Conservation (phyloP, 1,140 invertebrate genomes). For the Drosophila biarmipes region DNA sequence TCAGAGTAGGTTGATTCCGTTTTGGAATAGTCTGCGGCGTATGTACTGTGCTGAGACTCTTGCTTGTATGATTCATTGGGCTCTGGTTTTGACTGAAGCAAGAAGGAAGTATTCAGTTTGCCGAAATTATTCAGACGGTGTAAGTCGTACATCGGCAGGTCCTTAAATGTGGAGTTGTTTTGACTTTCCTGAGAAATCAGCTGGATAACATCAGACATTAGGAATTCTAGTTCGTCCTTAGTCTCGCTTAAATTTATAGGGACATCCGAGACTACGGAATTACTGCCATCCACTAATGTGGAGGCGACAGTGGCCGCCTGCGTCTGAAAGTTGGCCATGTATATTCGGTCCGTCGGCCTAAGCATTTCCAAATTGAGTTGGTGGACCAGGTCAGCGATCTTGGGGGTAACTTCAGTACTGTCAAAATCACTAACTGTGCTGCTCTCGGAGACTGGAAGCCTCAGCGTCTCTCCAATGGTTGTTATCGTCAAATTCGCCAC, state of each 20-base stretch:
- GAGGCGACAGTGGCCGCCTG: slow-evolving; percentile 84
- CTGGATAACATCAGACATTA: slow-evolving; percentile 78
- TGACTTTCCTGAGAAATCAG: slow-evolving; percentile 63
- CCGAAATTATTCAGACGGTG: slow-evolving; percentile 73
- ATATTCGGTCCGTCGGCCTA: slow-evolving; percentile 75
- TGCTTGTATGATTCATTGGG: slow-evolving; percentile 7
- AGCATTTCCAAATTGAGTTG: slow-evolving; percentile 75
- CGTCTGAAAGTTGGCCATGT: slow-evolving; percentile 82
- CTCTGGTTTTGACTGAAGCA: slow-evolving; percentile 44
- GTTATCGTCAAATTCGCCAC: not conserved
- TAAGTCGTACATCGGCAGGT: slow-evolving; percentile 24
- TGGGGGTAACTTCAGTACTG: slow-evolving; percentile 65
- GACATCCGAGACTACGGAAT: slow-evolving; percentile 53
- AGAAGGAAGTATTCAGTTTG: slow-evolving; percentile 71
- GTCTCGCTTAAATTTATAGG: slow-evolving; percentile 75
- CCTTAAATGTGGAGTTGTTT: slow-evolving; percentile 9
- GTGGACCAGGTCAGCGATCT: slow-evolving; percentile 74
- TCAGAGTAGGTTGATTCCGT: slow-evolving; percentile 46
- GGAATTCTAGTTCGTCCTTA: slow-evolving; percentile 75
- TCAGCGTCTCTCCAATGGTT: slow-evolving; percentile 42
- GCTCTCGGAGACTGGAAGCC: slow-evolving; percentile 58
- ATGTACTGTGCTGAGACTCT: slow-evolving; percentile 28
- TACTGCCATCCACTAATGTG: slow-evolving; percentile 74
- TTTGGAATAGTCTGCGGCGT: slow-evolving; percentile 18
- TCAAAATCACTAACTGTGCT: slow-evolving; percentile 22